These are phyloP conservation scores for Caligus rogercresseyi DNA, from an alignment of 1,140 invertebrate genomes.

Conservation along the genomic window DNA sequence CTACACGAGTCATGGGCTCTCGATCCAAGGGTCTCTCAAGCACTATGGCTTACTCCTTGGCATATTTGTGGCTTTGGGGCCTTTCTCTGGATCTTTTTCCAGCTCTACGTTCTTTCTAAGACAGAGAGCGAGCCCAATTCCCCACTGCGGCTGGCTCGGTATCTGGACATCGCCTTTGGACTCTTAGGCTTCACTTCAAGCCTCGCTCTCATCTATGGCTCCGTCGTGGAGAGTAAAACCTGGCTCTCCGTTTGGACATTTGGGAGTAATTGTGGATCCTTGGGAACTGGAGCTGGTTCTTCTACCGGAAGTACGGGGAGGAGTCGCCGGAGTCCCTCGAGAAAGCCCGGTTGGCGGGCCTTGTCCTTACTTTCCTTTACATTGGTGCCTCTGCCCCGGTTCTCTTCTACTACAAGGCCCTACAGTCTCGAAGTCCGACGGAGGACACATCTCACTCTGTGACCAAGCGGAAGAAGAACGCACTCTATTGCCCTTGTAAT, in stretches of 20 bases:
- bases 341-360: not conserved
- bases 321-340: not conserved
- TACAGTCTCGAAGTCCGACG: not conserved
- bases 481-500: not conserved
- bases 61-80: not conserved
- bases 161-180: slow-evolving; percentile 3
- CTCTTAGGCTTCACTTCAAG: not conserved
- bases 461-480: not conserved
- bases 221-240: slow-evolving; percentile 3
- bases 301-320: not conserved
- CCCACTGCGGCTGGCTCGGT: not conserved
- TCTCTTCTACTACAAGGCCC: not conserved
- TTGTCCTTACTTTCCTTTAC: not conserved
- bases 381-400: not conserved
- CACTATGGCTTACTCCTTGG: not conserved
- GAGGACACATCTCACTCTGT: not conserved
- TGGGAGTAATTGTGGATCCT: not conserved
- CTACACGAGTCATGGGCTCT: not conserved
- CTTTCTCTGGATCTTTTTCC: slow-evolving; percentile 8
- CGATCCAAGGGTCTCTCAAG: not conserved
- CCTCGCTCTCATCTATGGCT: slow-evolving; percentile 1
- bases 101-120: not conserved
- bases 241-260: slow-evolving; percentile 4
- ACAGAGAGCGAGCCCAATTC: not conserved
- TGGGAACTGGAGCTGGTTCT: slow-evolving; percentile 2